Evolutionary conservation across 2,113 vertebrate species (phyloP), one percentile per base, ranked within the genome.

Genomic region (Mirounga angustirostris): DNA sequence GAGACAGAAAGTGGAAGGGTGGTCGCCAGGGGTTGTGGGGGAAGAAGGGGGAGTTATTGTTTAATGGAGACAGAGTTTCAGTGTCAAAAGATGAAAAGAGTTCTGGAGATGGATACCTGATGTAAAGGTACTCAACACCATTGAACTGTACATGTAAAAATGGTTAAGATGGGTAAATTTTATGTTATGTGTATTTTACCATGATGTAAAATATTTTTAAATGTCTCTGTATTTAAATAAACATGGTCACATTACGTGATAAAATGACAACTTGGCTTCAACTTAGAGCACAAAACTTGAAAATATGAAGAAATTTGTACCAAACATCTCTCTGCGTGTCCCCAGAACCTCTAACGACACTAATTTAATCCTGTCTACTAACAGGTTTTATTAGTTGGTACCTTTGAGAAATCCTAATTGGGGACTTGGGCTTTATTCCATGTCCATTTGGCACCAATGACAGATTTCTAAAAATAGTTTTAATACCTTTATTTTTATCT

Each of bases 201-300:
- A 52, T 21, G 50, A 59, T 76, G 67, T 54, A 61, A 71, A 74
- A 14, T 19, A 56, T 19, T 26, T 74, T 74, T 15, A 22, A 22
- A n/a, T 43, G 9, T n/a, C 19, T 28, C 11, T 14, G 18, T 71
- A n/a, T 52, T 91, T 67, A 91, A 87, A 82, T 59, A 54, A 83
- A 91, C 30, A 24, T 50, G 59, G 7, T 19, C 19, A 46, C 4
- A 61, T 88, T 85, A 71, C 5, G 19, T 65, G 52, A 91, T 46
- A 78, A 54, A 73, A 59, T 59, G 24, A 11, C 61, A 58, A n/a
- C 14, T 80, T 28, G 28, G 36, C 5, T 73, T 84, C 30, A 80
- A 8, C 52, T 85, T 87, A 89, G 73, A n/a, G 79, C 3, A 21
- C 26, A 92, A 46, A 28, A 40, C 52, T 94, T 94, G 36, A 74